Evolutionary conservation across 2,113 vertebrate species (phyloP), one percentile per base, ranked within the genome.

Genomic region (Thunnus maccoyii): DNA sequence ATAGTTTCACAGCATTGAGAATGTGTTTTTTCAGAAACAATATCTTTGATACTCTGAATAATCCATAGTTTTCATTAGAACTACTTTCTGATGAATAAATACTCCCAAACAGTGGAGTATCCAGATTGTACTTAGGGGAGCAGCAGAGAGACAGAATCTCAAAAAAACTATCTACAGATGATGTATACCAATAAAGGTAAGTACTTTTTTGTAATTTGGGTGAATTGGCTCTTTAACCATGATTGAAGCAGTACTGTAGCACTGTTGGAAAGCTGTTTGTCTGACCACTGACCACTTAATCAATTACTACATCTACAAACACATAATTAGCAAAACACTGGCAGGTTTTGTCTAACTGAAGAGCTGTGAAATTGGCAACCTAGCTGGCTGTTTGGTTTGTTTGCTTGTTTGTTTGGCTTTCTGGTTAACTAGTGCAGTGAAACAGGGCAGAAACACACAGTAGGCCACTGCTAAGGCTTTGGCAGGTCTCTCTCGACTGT

Each of bases 261-360:
- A 51, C 11, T 46, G 60, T 20, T 64, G 51, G 52, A 4, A 48
- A 58, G 22, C 36, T 20, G 32, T 15, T 10, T 51, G 55, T 50
- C 57, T 55, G 46, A 52, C 51, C 55, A 22, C 52, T 27, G 30
- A 20, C 11, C 17, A 30, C 15, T 27, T 20, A 30, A 41, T 68
- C 16, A 16, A 10, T 22, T 14, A 25, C 18, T 44, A 54, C 1
- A 36, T 36, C 18, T 25, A 58, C 22, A 66, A 50, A 64, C 9
- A 80, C 61, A 72, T 41, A 17, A 11, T 30, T 17, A 12, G 9
- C 6, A 51, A 64, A 78, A 82, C 11, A 36, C n/a, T 64, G 12
- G 9, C 65, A 81, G 20, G 3, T 20, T 30, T 54, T 1, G 6
- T 17, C 20, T 47, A 12, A 1, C 14, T 46, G 55, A 30, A 74